These are phyloP conservation scores for Fabriciana adippe DNA, from an alignment of 2,888 invertebrate species.

Conservation along the genomic window DNA sequence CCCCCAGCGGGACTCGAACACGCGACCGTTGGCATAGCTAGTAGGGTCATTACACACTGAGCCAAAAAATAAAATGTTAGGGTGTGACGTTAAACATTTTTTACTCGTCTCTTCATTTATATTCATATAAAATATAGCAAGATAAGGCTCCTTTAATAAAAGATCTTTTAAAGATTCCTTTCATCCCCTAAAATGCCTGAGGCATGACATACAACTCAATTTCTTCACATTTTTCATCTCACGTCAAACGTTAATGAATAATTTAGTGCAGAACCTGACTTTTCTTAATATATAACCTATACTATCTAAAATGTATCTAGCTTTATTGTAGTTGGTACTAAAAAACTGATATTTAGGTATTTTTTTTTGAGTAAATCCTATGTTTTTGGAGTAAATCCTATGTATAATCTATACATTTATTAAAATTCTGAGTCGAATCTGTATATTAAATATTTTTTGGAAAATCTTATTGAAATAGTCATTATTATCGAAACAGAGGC, in stretches of 20 bases:
- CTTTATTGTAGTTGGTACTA: no score
- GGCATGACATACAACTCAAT: slow-evolving; percentile 13
- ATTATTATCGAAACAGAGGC: no score
- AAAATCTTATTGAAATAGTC: no score
- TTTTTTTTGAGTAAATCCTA: no score
- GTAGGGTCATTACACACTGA: neutral
- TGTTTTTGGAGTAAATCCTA: no score
- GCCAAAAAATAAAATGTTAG: neutral
- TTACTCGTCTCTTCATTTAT: slow-evolving; percentile 4
- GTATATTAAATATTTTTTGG: no score
- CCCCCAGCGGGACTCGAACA: no score
- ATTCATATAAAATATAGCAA: slow-evolving; percentile 11
- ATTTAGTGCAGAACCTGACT: slow-evolving; percentile 4
- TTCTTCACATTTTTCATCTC: slow-evolving; percentile 13
- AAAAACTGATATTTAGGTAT: no score
- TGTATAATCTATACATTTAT: no score
- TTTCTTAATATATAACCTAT: neutral
- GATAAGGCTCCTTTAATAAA: slow-evolving; percentile 20
- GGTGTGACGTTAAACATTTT: slow-evolving; percentile 6
- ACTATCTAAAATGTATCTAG: neutral
- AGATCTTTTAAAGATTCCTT: slow-evolving; percentile 2
- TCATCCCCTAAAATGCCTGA: slow-evolving; percentile 2
- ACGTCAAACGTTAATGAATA: slow-evolving; percentile 4
- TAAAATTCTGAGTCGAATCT: no score
- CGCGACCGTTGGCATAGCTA: no score